phyloP scores from a whole-genome alignment of 2,888 invertebrate genomes.

The Tridacna crocea region DNA sequence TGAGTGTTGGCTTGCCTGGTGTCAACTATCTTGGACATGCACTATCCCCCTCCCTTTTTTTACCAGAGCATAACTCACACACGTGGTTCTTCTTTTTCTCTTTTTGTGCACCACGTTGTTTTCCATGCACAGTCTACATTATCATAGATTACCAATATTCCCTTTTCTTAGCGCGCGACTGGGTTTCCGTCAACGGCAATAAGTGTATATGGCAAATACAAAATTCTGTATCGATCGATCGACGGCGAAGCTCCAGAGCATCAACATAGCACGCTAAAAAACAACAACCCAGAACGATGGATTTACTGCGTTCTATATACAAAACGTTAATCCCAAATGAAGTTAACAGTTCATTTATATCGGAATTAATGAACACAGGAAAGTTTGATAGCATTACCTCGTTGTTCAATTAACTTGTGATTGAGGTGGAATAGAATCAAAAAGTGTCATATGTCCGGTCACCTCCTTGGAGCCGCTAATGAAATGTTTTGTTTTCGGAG shows the following conservation, averaged over 20 bases:
- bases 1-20: no score
- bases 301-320: conserved; percentile 5
- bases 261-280: conserved; percentile 34
- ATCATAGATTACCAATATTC: conserved; percentile 27
- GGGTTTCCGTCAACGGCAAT: conserved; percentile 25
- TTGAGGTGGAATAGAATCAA: background rate
- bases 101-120: no score
- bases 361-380: conserved; percentile 14
- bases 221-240: conserved; percentile 41
- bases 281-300: conserved; percentile 35
- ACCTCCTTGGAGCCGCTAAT: conserved; percentile 3
- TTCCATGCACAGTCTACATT: no score
- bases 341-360: conserved; percentile 6
- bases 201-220: conserved; percentile 27
- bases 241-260: conserved; percentile 28
- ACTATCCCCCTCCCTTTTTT: no score
- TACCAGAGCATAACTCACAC: no score
- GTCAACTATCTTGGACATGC: no score
- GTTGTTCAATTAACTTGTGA: conserved; percentile 5
- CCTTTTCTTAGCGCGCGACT: conserved; percentile 20
- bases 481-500: conserved; percentile 7
- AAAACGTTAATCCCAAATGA: conserved; percentile 16
- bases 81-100: no score
- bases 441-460: background rate
- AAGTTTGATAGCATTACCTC: background rate